phyloP scores from a whole-genome alignment of 2,113 vertebrate genomes.

The Lanius ludovicianus region DNA sequence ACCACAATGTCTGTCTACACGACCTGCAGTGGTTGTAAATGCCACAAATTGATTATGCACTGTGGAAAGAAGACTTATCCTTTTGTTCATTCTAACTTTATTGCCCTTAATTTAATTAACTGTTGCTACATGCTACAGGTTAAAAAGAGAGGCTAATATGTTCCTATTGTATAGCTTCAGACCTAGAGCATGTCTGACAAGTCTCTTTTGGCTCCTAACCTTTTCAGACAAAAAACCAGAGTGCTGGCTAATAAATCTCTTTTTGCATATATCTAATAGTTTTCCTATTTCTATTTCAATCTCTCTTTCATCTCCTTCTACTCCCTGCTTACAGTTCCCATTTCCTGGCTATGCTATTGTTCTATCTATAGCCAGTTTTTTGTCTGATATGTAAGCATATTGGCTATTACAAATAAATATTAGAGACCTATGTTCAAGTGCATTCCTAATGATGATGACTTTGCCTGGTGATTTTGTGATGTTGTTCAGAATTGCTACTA shows the following conservation, averaged over 20 bases:
- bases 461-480: not conserved
- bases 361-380: not conserved
- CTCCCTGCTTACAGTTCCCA: not conserved
- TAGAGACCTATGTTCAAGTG: not conserved
- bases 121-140: not conserved
- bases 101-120: slow-evolving; percentile 23
- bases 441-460: not conserved
- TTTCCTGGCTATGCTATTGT: not conserved
- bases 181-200: not conserved
- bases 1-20: not conserved
- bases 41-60: not conserved
- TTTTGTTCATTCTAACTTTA: slow-evolving; percentile 26
- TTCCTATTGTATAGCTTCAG: not conserved
- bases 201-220: not conserved
- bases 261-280: not conserved
- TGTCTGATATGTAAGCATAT: not conserved
- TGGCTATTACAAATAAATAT: not conserved
- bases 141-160: not conserved
- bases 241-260: not conserved
- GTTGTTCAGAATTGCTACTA: not conserved
- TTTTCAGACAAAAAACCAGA: not conserved
- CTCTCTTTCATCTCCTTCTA: not conserved
- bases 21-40: slow-evolving; percentile 2
- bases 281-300: not conserved
- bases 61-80: not conserved